Evolutionary conservation across 2,888 invertebrate genomes (phyloP).

Genomic region (Synergus itoensis): DNA sequence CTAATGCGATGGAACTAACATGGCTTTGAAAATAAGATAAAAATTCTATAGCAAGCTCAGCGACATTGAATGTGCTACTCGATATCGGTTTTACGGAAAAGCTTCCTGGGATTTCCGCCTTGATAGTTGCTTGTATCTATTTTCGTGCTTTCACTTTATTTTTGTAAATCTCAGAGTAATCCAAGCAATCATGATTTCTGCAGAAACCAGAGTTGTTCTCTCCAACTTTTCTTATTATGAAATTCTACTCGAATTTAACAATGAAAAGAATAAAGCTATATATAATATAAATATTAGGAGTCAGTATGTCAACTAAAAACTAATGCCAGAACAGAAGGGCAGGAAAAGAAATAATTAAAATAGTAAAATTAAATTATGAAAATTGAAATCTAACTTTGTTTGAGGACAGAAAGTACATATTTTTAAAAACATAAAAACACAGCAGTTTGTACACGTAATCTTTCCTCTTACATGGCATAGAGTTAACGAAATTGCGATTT

Average conservation of each 20-base stretch:
- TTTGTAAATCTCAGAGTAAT: slow-evolving; percentile 17
- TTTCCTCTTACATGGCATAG: neutral
- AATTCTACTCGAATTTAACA: neutral
- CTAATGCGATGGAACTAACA: slow-evolving; percentile 1
- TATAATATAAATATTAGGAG: too few species aligned
- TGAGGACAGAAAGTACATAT: neutral
- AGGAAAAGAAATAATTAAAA: neutral
- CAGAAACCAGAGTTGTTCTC: neutral
- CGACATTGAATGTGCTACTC: slow-evolving; percentile 21
- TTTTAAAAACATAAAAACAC: neutral
- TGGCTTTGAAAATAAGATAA: neutral
- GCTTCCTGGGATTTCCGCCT: slow-evolving; percentile 1
- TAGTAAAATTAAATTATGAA: slow-evolving; percentile 1
- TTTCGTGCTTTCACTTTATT: neutral
- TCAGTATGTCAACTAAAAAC: too few species aligned
- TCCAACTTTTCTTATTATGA: neutral
- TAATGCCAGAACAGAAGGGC: neutral
- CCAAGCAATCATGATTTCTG: neutral
- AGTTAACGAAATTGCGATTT: slow-evolving; percentile 37
- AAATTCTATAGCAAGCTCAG: slow-evolving; percentile 31
- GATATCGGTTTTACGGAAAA: slow-evolving; percentile 21
- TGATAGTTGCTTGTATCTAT: slow-evolving; percentile 5
- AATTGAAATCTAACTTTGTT: neutral
- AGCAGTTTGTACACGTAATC: neutral
- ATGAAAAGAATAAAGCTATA: neutral